Conservation (phyloP, 2,113 vertebrate genomes). For the Marcusenius ussheri region DNA sequence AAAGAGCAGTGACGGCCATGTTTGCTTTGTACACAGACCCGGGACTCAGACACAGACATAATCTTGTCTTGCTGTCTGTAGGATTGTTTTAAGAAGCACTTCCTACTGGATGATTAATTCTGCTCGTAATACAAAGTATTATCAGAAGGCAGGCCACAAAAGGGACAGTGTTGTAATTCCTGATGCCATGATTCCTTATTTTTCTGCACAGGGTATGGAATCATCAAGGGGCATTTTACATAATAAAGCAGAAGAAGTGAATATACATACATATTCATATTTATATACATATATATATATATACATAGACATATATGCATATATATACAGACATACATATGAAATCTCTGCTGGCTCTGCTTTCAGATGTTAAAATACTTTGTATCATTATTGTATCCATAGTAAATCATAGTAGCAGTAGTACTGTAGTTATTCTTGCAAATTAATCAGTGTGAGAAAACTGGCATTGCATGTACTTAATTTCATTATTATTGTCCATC, state of each 20-base stretch:
- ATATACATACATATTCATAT: background rate
- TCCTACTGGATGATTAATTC: background rate
- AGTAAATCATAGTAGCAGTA: background rate
- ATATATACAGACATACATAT: background rate
- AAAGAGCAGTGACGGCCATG: background rate
- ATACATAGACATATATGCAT: background rate
- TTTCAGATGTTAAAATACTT: background rate
- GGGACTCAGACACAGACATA: background rate
- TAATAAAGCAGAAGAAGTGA: background rate
- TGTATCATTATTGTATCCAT: background rate
- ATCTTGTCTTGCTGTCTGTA: background rate
- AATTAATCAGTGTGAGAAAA: constrained; percentile 1
- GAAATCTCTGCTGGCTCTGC: background rate
- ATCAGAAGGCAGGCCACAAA: background rate
- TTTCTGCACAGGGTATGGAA: background rate
- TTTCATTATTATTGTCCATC: background rate
- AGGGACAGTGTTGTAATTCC: background rate
- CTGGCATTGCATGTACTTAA: background rate
- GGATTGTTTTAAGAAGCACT: background rate
- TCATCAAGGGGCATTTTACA: background rate
- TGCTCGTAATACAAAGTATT: background rate
- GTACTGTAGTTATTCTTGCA: background rate
- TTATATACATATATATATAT: background rate
- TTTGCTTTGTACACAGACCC: background rate
- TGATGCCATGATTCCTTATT: background rate